Base-by-base conservation (phyloP, 2,888 invertebrate species). In the Notocelia uddmanniana region DNA sequence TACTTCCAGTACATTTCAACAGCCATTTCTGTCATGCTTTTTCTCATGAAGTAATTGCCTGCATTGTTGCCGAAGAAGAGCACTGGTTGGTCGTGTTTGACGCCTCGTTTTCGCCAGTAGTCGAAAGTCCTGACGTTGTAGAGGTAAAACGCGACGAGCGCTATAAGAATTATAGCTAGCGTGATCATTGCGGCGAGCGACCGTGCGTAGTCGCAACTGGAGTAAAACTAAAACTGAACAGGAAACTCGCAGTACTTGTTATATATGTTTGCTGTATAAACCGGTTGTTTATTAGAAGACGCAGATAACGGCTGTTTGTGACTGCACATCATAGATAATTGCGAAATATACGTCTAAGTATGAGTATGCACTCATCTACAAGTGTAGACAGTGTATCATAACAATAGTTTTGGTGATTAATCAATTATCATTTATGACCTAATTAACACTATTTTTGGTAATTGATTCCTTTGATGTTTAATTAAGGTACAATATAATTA, bases 1-100 rank as follows among this genome's bases (percentile, higher is more conserved):
- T 84, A 89, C 71, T 82, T 85, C 80, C 83, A 81, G 75, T 89
- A 90, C 11, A 78, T 74, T n/a, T 88, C 87, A 0, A 78, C 81
- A 2, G 80, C 70, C 11, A 79, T 74, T 73, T 89, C 77, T 1
- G 85, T 79, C 15, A 84, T 73, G 73, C 89, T 88, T 64, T 78
- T 81, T 57, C 77, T 79, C 70, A 81, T 70, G 3, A 88, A 73
- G 66, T 82, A 86, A 15, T 83, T 80, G 15, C 73, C 75, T 0
- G 79, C 76, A n/a, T 87, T 84, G 5, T 82, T 89, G 0, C 90
- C 90, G 21, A 89, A 80, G 19, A 89, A 76, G 0, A 85, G 81
- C 3, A 86, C 67, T 0, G 90, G 89, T 8, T 81, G 78, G 57
- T 87, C 85, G 74, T 90, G 83, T 74, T 80, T 80, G 9, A 90